Evolutionary conservation across 1,140 invertebrate genomes (phyloP).

Genomic region (Platyscapa corneri): DNA sequence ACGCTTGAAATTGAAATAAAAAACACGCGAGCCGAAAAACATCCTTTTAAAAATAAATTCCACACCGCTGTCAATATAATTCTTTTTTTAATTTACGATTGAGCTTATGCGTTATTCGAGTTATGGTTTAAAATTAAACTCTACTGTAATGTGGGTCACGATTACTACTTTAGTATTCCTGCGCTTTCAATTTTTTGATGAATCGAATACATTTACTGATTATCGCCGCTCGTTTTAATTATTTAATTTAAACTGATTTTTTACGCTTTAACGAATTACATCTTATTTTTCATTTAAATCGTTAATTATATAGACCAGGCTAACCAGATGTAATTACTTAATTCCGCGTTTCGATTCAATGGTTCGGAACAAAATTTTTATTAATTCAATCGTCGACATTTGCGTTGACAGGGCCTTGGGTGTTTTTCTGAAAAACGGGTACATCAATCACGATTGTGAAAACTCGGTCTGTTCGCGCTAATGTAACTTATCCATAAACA

Average conservation of each 20-base stretch:
- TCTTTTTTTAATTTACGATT: background rate
- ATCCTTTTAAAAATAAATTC: background rate
- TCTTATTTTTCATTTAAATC: background rate
- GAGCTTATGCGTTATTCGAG: background rate
- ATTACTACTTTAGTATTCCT: background rate
- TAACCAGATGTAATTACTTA: background rate
- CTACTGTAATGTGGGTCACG: background rate
- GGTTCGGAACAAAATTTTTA: background rate
- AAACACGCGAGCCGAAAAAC: background rate
- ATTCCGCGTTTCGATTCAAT: background rate
- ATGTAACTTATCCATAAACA: too few relatives aligned
- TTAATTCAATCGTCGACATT: background rate
- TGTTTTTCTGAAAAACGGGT: background rate
- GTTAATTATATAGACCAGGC: background rate
- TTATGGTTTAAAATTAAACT: background rate
- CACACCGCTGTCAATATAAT: background rate
- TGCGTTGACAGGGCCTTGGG: background rate
- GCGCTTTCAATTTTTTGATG: background rate
- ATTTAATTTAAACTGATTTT: background rate
- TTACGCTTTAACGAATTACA: background rate
- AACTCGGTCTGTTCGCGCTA: background rate
- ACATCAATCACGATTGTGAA: background rate
- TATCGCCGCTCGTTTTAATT: background rate
- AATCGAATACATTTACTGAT: background rate
- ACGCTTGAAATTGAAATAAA: background rate